A percentile compares a stretch with the other conserved stretches of the same genome.
These are phyloP conservation scores for Actinemys pallida DNA, from an alignment of 2,113 vertebrate species.

Conservation along the genomic window DNA sequence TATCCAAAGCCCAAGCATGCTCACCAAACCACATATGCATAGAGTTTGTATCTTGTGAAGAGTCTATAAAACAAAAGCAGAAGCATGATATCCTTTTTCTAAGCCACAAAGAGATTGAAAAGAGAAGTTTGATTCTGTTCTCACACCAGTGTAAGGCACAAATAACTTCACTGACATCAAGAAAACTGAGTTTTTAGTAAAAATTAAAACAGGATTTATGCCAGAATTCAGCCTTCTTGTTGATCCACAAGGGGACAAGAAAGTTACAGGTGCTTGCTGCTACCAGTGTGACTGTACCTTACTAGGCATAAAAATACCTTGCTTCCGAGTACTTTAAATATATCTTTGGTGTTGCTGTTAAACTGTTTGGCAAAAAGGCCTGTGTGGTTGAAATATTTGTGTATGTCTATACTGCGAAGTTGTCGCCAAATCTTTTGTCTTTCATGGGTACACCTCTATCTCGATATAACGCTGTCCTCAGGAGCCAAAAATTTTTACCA, in stretches of 20 bases:
- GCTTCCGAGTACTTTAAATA: background rate
- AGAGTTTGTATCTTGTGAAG: background rate
- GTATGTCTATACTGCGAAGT: no score
- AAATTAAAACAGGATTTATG: background rate
- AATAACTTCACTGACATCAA: background rate
- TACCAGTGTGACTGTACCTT: background rate
- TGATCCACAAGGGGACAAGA: background rate
- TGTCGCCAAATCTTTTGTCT: no score
- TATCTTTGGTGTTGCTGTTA: background rate
- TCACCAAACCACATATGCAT: background rate
- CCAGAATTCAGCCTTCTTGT: background rate
- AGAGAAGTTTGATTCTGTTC: background rate
- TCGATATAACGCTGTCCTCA: no score
- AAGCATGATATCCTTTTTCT: background rate
- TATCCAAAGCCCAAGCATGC: background rate
- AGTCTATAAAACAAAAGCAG: background rate
- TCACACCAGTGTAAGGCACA: background rate
- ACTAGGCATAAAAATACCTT: background rate
- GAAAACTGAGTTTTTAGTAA: background rate
- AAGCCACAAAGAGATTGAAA: background rate
- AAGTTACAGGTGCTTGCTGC: background rate
- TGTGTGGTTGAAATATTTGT: no score
- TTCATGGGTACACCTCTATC: no score
- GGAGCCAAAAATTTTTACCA: no score
- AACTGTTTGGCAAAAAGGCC: no score